phyloP scores from a whole-genome alignment of 2,888 invertebrate genomes.

The Chironomus riparius region DNA sequence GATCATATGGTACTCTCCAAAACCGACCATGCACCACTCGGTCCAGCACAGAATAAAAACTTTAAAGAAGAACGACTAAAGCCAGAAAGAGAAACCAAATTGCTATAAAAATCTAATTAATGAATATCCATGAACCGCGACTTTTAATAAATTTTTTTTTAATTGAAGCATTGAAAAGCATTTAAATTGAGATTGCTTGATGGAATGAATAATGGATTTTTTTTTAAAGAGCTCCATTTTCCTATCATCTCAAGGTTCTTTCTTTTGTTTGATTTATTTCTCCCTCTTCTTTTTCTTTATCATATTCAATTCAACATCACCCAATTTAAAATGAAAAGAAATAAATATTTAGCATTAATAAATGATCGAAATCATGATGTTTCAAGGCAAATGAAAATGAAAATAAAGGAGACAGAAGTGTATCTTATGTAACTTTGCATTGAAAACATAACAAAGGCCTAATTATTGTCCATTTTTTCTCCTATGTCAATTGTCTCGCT shows the following conservation, averaged over 20 bases:
- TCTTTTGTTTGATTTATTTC: neutral
- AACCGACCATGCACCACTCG: too few relatives aligned
- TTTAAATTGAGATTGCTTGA: too few relatives aligned
- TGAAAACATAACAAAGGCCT: neutral
- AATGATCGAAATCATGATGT: slow-evolving; percentile 1
- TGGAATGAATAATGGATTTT: too few relatives aligned
- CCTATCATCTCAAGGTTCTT: neutral
- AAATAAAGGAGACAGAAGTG: neutral
- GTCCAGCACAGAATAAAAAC: too few relatives aligned
- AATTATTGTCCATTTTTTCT: slow-evolving; percentile 13
- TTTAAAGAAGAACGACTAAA: too few relatives aligned
- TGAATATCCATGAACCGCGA: neutral
- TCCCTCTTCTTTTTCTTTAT: neutral
- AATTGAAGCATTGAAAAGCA: too few relatives aligned
- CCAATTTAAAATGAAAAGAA: neutral
- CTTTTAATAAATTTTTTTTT: too few relatives aligned
- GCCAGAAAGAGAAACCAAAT: neutral
- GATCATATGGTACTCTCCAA: too few relatives aligned
- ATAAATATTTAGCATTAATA: neutral
- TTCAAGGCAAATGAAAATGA: neutral
- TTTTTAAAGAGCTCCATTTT: too few relatives aligned
- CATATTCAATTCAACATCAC: neutral
- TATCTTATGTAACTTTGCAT: too few relatives aligned
- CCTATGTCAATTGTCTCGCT: slow-evolving; percentile 12
- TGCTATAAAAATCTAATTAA: neutral